Percentiles rank a stretch among this genome's conserved stretches.
These are phyloP conservation scores for Scaptodrosophila lebanonensis DNA, from an alignment of 1,140 invertebrate genomes.

Conservation along the genomic window DNA sequence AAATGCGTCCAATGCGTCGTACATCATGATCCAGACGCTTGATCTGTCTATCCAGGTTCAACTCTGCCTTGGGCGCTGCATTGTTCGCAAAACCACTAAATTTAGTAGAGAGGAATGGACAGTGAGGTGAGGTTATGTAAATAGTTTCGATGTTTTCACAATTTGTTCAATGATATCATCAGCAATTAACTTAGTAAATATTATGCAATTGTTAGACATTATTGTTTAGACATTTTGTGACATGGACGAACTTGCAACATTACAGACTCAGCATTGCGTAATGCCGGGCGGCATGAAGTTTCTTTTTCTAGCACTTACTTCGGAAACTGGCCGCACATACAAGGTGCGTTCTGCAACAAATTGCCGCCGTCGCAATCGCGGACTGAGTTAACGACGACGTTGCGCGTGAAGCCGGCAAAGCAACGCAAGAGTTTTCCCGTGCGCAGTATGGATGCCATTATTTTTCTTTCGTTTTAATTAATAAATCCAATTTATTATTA, in stretches of 20 bases:
- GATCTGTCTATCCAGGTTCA: slow-evolving; percentile 81
- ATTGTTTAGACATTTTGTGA: background rate
- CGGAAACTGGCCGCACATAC: slow-evolving; percentile 77
- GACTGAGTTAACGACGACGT: slow-evolving; percentile 81
- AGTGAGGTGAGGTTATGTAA: slow-evolving; percentile 53
- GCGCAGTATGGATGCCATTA: slow-evolving; percentile 82
- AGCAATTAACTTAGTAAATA: background rate
- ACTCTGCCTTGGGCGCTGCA: slow-evolving; percentile 74
- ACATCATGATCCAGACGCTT: slow-evolving; percentile 84
- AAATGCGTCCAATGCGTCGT: slow-evolving; percentile 82
- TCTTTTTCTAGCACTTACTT: slow-evolving; percentile 77
- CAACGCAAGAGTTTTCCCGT: slow-evolving; percentile 84
- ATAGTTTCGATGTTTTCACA: slow-evolving; percentile 2
- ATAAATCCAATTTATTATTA: slow-evolving; percentile 44
- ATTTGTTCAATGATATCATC: slow-evolving; percentile 20
- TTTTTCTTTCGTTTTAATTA: slow-evolving; percentile 29
- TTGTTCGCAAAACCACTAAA: slow-evolving; percentile 65
- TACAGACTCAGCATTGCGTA: slow-evolving; percentile 46
- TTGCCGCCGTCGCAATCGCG: slow-evolving; percentile 78
- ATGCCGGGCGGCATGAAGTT: slow-evolving; percentile 37
- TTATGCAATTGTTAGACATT: background rate
- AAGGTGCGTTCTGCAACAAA: slow-evolving; percentile 77
- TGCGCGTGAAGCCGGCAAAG: slow-evolving; percentile 83
- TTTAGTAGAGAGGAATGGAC: background rate
- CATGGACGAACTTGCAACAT: background rate